Evolutionary conservation across 2,888 invertebrate species (phyloP).

Genomic region (Scaptomyza polygonia): DNA sequence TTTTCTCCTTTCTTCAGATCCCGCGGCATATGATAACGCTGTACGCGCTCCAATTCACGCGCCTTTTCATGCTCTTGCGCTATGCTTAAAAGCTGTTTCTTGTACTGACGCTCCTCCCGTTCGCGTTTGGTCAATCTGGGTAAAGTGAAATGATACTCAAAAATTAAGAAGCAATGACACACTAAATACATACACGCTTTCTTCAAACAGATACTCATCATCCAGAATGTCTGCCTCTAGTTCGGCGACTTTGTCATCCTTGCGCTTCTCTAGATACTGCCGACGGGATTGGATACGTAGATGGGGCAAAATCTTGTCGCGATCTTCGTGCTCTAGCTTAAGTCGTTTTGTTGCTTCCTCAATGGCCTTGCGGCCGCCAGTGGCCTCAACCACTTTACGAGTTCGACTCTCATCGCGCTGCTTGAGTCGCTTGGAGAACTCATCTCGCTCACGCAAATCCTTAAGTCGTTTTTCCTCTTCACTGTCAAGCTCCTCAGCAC

Average conservation of each 20-base stretch:
- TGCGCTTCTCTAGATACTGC: conserved; percentile 97
- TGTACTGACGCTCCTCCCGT: conserved; percentile 92
- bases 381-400: conserved; percentile 89
- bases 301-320: conserved; percentile 94
- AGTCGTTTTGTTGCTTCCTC: conserved; percentile 96
- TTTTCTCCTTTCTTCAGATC: conserved; percentile 91
- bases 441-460: conserved; percentile 96
- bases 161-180: too few species aligned
- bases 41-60: conserved; percentile 95
- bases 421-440: conserved; percentile 94
- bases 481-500: conserved; percentile 86
- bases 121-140: conserved; percentile 95
- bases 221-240: conserved; percentile 97
- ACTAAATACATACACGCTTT: conserved; percentile 89
- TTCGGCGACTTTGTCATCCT: conserved; percentile 97
- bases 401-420: conserved; percentile 95
- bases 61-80: conserved; percentile 98
- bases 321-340: conserved; percentile 93
- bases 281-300: conserved; percentile 95
- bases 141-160: background rate
- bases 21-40: conserved; percentile 97
- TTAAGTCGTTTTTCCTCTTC: conserved; percentile 91
- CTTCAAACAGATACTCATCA: conserved; percentile 97
- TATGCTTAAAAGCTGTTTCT: conserved; percentile 94
- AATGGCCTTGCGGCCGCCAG: conserved; percentile 88